Evolutionary conservation across 1,140 invertebrate species (phyloP), one percentile per base, ranked within the genome.

Genomic region (Drosophila tsacasi): DNA sequence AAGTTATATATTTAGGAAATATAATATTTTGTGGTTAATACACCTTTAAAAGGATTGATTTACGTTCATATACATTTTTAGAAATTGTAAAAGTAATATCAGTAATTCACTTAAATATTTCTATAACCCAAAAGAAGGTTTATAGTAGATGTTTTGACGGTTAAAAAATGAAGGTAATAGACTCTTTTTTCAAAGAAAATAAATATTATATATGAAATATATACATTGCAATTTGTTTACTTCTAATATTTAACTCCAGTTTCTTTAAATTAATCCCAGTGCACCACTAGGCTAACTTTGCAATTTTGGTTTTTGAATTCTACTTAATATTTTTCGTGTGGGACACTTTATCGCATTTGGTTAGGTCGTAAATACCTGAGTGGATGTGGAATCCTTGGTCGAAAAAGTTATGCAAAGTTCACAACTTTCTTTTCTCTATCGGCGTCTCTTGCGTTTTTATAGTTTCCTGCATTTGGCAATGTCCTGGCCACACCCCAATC

Each of bases 361-460:
- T 76, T 66, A 57, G 84, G 64, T 75, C 84, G 78, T 89, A 89
- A 89, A 89, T 89, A 89, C 68, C 78, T 84, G 69, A 77, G 50
- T 67, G 59, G 58, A 49, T 67, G 59, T 46, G 58, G 61, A 81
- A 84, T 84, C 77, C 77, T 73, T 78, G 52, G 69, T 40, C 50
- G 60, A 47, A 25, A 58, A 83, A 74, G 17, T 65, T 81, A 81
- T 81, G 64, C 61, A 63, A 81, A 78, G 64, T 79, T 73, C 57
- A 50, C 55, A 74, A 74, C 68, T 74, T 74, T 74, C 71, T 52
- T 79, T 73, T 62, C 59, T 27, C 76, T 59, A 49, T 63, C 66
- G 40, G 47, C 52, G 39, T 30, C 23, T 47, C 21, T 21, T 52
- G 57, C 35, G 50, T 78, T 79, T 67, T 71, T 75, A 79, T 83